phyloP scores from a whole-genome alignment of 2,797 vertebrate genomes.

The Discoglossus pictus region DNA sequence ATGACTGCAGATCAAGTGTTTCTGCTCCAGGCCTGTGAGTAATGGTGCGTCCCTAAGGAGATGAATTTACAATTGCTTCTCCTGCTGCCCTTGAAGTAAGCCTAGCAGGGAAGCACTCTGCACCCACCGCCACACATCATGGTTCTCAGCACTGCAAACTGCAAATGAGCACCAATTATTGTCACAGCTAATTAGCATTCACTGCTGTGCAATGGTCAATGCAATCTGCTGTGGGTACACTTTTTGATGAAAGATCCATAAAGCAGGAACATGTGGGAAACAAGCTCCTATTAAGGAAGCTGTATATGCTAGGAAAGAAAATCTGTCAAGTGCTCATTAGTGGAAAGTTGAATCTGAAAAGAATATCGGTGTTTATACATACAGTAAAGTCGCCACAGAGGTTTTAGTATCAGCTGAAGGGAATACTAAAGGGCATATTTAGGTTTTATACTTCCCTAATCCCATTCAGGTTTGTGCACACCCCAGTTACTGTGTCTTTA shows the following conservation, averaged over 20 bases:
- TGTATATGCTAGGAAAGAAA: neutral
- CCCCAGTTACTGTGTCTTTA: no score
- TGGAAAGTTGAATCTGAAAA: no score
- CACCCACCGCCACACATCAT: neutral
- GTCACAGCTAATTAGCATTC: constrained; percentile 28
- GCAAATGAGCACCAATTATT: constrained; percentile 8
- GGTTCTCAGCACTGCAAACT: neutral
- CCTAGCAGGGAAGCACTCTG: neutral
- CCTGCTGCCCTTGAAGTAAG: neutral
- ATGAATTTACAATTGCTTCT: neutral
- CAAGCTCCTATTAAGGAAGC: constrained; percentile 5
- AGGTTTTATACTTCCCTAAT: no score
- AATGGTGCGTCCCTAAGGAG: neutral
- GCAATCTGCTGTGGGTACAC: constrained; percentile 7
- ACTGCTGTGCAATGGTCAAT: neutral
- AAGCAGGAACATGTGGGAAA: constrained; percentile 24
- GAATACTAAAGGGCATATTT: no score
- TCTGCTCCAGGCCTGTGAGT: neutral
- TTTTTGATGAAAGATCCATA: constrained; percentile 29
- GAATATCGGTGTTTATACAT: no score
- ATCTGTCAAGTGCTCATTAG: no score
- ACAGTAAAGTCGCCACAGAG: no score
- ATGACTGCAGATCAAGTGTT: neutral
- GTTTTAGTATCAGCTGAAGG: no score
- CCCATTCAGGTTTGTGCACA: no score